Percentiles rank a stretch among this genome's conserved stretches.
phyloP scores from a whole-genome alignment of 2,113 vertebrate genomes.

The Phalacrocorax aristotelis region DNA sequence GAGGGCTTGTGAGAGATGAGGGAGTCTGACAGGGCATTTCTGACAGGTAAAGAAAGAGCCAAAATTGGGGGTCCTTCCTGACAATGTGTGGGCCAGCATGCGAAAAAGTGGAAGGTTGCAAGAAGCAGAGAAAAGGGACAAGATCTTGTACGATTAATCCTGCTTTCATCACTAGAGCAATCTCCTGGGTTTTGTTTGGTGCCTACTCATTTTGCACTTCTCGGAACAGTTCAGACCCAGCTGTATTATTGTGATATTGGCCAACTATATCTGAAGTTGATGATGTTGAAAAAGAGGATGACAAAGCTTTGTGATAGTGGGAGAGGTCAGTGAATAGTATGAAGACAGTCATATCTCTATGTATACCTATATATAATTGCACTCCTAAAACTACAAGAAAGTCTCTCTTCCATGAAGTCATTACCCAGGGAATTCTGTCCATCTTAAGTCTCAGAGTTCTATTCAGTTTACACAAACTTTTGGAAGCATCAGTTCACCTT shows the following conservation, averaged over 20 bases:
- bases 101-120: not conserved
- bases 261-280: not conserved
- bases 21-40: not conserved
- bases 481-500: not conserved
- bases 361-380: not conserved
- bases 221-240: not conserved
- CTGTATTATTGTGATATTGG: not conserved
- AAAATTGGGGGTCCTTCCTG: rapidly evolving
- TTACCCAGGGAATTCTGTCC: not conserved
- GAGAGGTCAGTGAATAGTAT: not conserved
- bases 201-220: not conserved
- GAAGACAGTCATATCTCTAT: not conserved
- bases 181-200: not conserved
- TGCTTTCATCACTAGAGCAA: not conserved
- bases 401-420: not conserved
- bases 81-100: rapidly evolving
- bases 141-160: not conserved
- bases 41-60: not conserved
- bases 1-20: not conserved
- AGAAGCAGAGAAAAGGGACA: not conserved
- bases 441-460: not conserved
- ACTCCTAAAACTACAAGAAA: not conserved
- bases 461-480: not conserved
- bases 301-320: not conserved
- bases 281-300: not conserved